A percentile compares a stretch with the other conserved stretches of the same genome.
phyloP scores from a whole-genome alignment of 2,888 invertebrate species.

The Linyphia triangularis region DNA sequence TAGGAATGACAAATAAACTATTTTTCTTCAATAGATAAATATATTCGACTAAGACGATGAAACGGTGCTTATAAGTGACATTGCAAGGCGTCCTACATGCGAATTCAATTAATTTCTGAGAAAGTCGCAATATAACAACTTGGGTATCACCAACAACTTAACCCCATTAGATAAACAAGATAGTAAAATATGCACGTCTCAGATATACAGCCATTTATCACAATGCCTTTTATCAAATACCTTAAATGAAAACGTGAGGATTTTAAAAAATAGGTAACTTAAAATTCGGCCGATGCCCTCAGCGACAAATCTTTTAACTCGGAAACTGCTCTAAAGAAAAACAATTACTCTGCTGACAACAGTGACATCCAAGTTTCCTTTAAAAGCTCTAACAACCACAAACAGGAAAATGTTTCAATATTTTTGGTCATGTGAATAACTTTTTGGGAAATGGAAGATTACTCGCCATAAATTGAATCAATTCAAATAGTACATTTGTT shows the following conservation, averaged over 20 bases:
- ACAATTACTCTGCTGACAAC: constrained; percentile 24
- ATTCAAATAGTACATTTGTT: no score
- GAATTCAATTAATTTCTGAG: background rate
- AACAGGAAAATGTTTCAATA: background rate
- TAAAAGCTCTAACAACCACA: background rate
- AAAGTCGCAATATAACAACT: background rate
- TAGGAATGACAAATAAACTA: no score
- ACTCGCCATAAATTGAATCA: no score
- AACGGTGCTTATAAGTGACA: background rate
- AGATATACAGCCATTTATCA: constrained; percentile 25
- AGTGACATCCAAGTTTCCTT: background rate
- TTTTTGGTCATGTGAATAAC: background rate
- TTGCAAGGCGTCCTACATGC: background rate
- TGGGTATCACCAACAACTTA: constrained; percentile 4
- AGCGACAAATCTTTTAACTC: constrained; percentile 36
- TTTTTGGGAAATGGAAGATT: background rate
- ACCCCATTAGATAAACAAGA: constrained; percentile 14
- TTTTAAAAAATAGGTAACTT: constrained; percentile 52
- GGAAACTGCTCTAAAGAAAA: background rate
- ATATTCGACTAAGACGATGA: no score
- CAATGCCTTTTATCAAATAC: constrained; percentile 46
- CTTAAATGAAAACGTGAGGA: constrained; percentile 41
- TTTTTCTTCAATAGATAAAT: no score
- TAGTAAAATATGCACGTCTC: constrained; percentile 11
- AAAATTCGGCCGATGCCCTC: constrained; percentile 31